phyloP scores from a whole-genome alignment of 1,140 invertebrate species.

The Hycleus phaleratus region DNA sequence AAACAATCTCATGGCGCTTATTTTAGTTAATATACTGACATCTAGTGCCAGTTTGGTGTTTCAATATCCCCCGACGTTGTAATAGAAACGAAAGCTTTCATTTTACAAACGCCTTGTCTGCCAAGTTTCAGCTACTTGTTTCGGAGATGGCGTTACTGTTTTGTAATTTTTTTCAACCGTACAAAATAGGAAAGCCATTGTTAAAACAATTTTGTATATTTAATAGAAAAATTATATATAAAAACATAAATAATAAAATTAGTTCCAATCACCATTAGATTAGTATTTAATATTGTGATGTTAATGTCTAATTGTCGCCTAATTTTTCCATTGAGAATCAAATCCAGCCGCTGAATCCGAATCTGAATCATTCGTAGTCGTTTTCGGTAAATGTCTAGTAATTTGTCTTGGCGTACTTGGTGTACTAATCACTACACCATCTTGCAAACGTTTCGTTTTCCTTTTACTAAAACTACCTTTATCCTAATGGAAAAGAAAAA shows the following conservation, averaged over 20 bases:
- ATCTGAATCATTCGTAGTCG: conserved; percentile 52
- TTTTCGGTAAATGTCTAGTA: conserved; percentile 17
- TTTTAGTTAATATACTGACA: too few species aligned
- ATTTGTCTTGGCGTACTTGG: conserved; percentile 50
- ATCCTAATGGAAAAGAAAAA: background rate
- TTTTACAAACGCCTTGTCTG: too few species aligned
- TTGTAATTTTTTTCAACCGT: too few species aligned
- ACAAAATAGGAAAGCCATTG: too few species aligned
- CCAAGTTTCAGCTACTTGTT: too few species aligned
- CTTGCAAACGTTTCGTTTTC: conserved; percentile 45
- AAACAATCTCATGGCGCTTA: too few species aligned
- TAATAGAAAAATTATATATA: too few species aligned
- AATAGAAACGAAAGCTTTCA: too few species aligned
- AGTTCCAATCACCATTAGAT: conserved; percentile 2
- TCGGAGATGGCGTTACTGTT: too few species aligned
- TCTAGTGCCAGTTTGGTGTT: too few species aligned
- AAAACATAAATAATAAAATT: background rate
- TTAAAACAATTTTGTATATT: too few species aligned
- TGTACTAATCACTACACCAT: conserved; percentile 47
- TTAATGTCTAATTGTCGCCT: background rate
- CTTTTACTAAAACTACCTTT: conserved; percentile 56
- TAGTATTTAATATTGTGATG: background rate
- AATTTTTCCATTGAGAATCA: conserved; percentile 59
- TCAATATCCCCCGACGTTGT: too few species aligned
- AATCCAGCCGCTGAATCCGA: conserved; percentile 77